phyloP scores from a whole-genome alignment of 2,888 invertebrate species.

The Psococerastis gibbosa region DNA sequence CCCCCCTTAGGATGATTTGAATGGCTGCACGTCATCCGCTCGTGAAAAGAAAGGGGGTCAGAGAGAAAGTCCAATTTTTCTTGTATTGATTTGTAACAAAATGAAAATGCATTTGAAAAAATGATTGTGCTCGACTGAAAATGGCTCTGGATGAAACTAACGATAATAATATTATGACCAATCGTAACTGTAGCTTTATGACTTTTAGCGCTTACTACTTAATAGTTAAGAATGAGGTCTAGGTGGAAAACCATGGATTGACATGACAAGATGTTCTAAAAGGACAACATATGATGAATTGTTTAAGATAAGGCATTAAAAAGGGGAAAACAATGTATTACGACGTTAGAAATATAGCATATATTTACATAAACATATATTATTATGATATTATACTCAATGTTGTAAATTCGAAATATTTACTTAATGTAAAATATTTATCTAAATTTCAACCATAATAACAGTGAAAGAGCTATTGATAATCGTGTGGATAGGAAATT shows the following conservation, averaged over 20 bases:
- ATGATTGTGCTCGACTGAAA: background rate
- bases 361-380: no score
- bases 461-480: no score
- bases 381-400: no score
- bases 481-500: no score
- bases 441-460: slow-evolving; percentile 7
- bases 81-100: slow-evolving; percentile 1
- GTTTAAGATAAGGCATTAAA: background rate
- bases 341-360: slow-evolving; percentile 10
- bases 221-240: no score
- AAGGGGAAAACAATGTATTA: slow-evolving; percentile 5
- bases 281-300: background rate
- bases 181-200: background rate
- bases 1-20: slow-evolving; percentile 34
- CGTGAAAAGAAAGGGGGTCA: slow-evolving; percentile 18
- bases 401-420: no score
- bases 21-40: slow-evolving; percentile 42
- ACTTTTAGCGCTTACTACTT: background rate
- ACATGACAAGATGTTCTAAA: no score
- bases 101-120: slow-evolving; percentile 5
- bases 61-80: slow-evolving; percentile 15
- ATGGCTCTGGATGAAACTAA: background rate
- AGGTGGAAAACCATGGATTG: no score
- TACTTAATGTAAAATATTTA: slow-evolving; percentile 11
- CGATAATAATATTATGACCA: background rate